Conservation (phyloP, 2,797 vertebrate genomes). For the Sebastes cheni region DNA sequence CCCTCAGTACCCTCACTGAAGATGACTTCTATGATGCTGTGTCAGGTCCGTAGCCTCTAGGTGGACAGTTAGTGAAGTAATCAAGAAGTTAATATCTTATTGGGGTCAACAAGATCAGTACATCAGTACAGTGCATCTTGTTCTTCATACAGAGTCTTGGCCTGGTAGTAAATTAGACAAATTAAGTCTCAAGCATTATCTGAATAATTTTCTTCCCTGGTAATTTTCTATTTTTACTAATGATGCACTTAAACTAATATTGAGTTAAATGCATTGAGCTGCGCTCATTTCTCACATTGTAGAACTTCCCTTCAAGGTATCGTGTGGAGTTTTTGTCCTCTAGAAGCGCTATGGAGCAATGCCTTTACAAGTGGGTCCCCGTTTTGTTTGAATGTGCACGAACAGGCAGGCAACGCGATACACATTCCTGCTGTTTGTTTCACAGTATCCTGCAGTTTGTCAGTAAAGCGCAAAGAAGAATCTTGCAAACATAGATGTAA, state of each 20-base stretch:
- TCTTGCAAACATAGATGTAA: too few relatives aligned
- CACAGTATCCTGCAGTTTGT: neutral
- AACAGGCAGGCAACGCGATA: neutral
- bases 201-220: neutral
- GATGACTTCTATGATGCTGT: conserved; percentile 94
- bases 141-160: neutral
- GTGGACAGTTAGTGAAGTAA: neutral
- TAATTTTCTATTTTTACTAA: neutral
- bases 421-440: neutral
- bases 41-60: conserved; percentile 84
- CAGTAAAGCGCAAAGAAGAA: neutral
- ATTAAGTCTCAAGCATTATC: neutral
- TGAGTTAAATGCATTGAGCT: neutral
- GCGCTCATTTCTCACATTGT: neutral
- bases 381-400: neutral
- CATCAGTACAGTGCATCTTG: neutral
- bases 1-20: conserved; percentile 84
- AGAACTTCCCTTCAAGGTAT: neutral
- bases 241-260: neutral
- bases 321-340: neutral
- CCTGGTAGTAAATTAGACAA: neutral
- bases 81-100: neutral
- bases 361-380: neutral
- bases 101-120: neutral
- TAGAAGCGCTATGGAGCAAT: neutral